phyloP scores from a whole-genome alignment of 1,140 invertebrate genomes.

The Aphaenogaster rudis region DNA sequence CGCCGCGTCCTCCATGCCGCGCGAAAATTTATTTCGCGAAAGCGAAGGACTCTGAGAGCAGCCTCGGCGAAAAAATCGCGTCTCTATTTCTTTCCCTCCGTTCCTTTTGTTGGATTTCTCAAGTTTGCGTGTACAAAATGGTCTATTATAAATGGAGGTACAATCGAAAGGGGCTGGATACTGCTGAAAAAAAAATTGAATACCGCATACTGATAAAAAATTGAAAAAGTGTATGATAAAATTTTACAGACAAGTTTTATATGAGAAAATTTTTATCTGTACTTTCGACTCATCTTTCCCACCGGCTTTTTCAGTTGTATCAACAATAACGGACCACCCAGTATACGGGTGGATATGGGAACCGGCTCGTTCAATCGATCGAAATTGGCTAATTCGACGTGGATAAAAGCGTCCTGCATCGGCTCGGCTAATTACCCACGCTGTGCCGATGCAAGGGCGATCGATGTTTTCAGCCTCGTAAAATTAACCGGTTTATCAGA shows the following conservation, averaged over 20 bases:
- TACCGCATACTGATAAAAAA: neutral
- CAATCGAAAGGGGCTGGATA: no score
- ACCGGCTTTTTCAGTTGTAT: neutral
- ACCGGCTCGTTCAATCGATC: slow-evolving; percentile 68
- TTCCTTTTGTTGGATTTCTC: neutral
- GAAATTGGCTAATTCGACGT: slow-evolving; percentile 74
- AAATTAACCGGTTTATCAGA: slow-evolving; percentile 25
- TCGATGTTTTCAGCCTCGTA: slow-evolving; percentile 45
- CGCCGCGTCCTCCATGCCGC: no score
- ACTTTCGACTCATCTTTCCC: neutral
- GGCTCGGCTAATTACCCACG: slow-evolving; percentile 56
- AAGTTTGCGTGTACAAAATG: neutral
- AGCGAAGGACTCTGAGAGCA: neutral
- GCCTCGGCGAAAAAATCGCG: neutral
- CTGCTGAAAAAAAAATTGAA: neutral
- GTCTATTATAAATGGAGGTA: neutral
- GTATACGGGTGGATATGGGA: slow-evolving; percentile 41
- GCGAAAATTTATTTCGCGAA: slow-evolving; percentile 20
- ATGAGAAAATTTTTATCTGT: neutral
- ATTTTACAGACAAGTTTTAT: neutral
- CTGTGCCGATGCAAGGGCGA: slow-evolving; percentile 34
- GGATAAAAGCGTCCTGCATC: slow-evolving; percentile 52
- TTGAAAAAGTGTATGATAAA: neutral
- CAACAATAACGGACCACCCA: slow-evolving; percentile 7
- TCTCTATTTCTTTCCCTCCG: neutral